Evolutionary conservation across 2,113 vertebrate genomes (phyloP), one percentile per base, ranked within the genome.

Genomic region (Tachycineta bicolor): DNA sequence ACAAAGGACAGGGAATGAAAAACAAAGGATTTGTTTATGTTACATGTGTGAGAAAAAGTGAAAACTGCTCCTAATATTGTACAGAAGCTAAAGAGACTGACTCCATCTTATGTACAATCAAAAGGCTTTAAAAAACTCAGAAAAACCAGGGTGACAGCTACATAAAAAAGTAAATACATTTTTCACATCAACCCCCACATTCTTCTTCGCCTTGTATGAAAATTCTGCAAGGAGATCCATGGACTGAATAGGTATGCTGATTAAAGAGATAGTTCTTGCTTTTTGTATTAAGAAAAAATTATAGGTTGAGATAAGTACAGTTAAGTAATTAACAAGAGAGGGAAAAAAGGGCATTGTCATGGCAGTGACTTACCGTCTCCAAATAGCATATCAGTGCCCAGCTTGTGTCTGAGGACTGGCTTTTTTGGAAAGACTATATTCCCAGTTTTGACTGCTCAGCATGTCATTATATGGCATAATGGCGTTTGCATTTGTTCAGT

Each of bases 121-220:
- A 37, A 37, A 37, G 37, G 37, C 37, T 37, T 37, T 37, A 37
- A 37, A 37, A 37, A 37, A 37, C 37, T 37, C 37, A 37, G 37
- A 9, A 37, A 37, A 37, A 37, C 37, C 37, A 37, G 37, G 37
- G 37, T 37, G 37, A 37, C 37, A 37, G 37, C 37, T 37, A 37
- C 37, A 37, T 37, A 37, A 37, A 37, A 82, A 46, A 33, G 12
- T 59, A 52, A 83, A 56, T 46, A 41, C 10, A 26, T 23, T 33
- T 52, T 65, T 19, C 58, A 10, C 3, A 18, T 2, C 5, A 28
- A 10, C 5, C 1, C 3, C 4, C 20, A n/a, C 19, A 29, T 75
- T 82, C 6, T 6, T 58, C 24, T 52, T 65, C 16, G 4, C 24
- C 19, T n/a, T 46, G 4, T 39, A 60, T 68, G 69, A 52, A 86